Base-by-base conservation (phyloP, 2,113 vertebrate species). In the Sardina pilchardus region DNA sequence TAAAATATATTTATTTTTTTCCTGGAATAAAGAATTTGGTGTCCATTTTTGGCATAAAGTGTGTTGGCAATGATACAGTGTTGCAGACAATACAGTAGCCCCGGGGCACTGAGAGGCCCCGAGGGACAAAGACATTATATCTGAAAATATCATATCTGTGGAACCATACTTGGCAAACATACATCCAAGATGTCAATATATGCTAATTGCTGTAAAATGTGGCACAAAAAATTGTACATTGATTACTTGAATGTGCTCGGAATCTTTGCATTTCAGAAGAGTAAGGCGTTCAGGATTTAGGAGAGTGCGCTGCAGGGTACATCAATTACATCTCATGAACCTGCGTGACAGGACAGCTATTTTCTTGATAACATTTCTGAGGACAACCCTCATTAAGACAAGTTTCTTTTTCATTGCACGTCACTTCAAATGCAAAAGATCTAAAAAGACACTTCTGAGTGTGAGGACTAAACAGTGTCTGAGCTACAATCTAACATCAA, bases 1-100 rank as follows among this genome's bases (percentile, higher is more conserved):
- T 86, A 90, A 90, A 90, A 90, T 89, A 88, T 83, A 88, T 88
- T 89, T 85, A 83, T 89, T 89, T 84, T 81, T 89, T 89, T 90
- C 85, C 45, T 85, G 83, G 82, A 90, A 88, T 85, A 88, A 59
- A 85, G 83, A 84, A 82, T 82, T 84, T 86, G 50, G 59, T 85
- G 86, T 82, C 82, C 59, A 89, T 90, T 84, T 91, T 91, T 91
- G 90, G 89, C 89, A 92, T 88, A 80, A 71, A 86, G 88, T 86
- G 85, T 83, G 88, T 91, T 87, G 87, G 87, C 86, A 88, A 47
- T 85, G 56, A 88, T 86, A 63, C 88, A 90, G 91, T 91, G 89
- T 90, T 86, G 85, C 59, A 89, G 78, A 88, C 78, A 86, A 84
- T 81, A 85, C 88, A 90, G 84, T 82, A 87, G 82, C 83, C 81